Evolutionary conservation across 2,797 vertebrate species (phyloP), one percentile per base, ranked within the genome.

Genomic region (Falco berigora): DNA sequence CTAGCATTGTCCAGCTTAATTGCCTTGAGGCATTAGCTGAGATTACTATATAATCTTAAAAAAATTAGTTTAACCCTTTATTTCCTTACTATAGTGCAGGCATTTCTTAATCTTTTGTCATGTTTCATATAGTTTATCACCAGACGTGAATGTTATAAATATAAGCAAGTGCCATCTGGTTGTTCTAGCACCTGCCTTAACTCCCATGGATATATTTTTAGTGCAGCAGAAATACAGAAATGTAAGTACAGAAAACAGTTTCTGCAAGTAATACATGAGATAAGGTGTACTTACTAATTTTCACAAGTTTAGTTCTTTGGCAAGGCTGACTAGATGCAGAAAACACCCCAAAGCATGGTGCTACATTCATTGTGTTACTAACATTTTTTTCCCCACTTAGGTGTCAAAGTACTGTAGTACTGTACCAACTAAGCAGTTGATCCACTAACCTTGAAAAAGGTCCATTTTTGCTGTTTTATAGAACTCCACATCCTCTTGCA

Each of bases 111-210:
- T 90, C 13, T 94, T 84, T 69, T 69, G 36, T 68, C 12, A 7
- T 93, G n/a, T 87, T 93, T 88, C 40, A 32, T 90, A 17, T 75
- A 80, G 58, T 78, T 94, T 90, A 79, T 90, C 86, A 74, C 52
- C 72, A 94, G 90, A 91, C 5, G 0, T 74, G 59, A 84, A 89
- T 32, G 84, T 94, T 95, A 92, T 93, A 95, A 92, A 93, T 95
- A 93, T n/a, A 87, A 90, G 69, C 83, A 92, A 93, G 77, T 62
- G 34, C 94, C 92, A 95, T 96, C 86, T 93, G 95, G 86, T 77
- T 94, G 75, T 96, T 94, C 93, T 93, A 94, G 92, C 96, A 95
- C 94, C 77, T 96, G 64, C 96, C 80, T 58, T 69, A 86, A 79
- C 88, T 93, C 80, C 28, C 72, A 73, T 74, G 20, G 38, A 77